Percentiles rank a stretch among this genome's conserved stretches.
phyloP scores from a whole-genome alignment of 1,140 invertebrate genomes.

The Ptiloglossa arizonensis region DNA sequence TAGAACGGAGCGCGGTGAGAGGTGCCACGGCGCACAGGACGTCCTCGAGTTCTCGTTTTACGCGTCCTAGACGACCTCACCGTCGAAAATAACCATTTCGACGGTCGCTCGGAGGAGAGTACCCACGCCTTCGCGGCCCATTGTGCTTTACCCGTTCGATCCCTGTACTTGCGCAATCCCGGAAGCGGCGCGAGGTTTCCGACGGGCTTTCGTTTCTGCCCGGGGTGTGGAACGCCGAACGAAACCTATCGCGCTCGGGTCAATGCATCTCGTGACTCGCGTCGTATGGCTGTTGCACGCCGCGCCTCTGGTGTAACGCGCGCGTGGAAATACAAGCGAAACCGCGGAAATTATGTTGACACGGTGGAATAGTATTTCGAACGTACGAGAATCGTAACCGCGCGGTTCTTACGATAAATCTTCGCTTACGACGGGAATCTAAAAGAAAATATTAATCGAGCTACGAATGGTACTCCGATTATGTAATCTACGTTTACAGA shows the following conservation, averaged over 20 bases:
- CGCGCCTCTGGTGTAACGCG: too few species aligned
- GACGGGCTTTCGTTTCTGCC: slow-evolving; percentile 20
- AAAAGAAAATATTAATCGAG: too few species aligned
- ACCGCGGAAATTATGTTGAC: too few species aligned
- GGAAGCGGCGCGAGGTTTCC: slow-evolving; percentile 32
- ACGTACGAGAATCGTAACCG: too few species aligned
- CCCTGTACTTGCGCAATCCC: slow-evolving; percentile 34
- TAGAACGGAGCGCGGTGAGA: slow-evolving; percentile 64
- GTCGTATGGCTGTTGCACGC: too few species aligned
- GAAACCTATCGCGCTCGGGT: background rate
- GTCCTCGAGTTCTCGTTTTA: slow-evolving; percentile 78
- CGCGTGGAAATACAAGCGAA: too few species aligned
- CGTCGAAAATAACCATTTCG: slow-evolving; percentile 78
- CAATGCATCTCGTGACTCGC: background rate
- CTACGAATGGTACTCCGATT: too few species aligned
- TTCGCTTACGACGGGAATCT: too few species aligned
- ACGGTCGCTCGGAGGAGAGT: slow-evolving; percentile 10
- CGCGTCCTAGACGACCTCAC: slow-evolving; percentile 78
- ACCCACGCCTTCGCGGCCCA: slow-evolving; percentile 28
- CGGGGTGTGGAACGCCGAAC: background rate
- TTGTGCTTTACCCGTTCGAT: slow-evolving; percentile 40
- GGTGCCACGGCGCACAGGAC: slow-evolving; percentile 61
- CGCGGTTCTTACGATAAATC: too few species aligned
- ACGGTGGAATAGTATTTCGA: too few species aligned
- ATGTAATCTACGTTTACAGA: too few species aligned